Percentiles rank a stretch among this genome's conserved stretches.
phyloP scores from a whole-genome alignment of 2,797 vertebrate species.

The Remorina albescens region DNA sequence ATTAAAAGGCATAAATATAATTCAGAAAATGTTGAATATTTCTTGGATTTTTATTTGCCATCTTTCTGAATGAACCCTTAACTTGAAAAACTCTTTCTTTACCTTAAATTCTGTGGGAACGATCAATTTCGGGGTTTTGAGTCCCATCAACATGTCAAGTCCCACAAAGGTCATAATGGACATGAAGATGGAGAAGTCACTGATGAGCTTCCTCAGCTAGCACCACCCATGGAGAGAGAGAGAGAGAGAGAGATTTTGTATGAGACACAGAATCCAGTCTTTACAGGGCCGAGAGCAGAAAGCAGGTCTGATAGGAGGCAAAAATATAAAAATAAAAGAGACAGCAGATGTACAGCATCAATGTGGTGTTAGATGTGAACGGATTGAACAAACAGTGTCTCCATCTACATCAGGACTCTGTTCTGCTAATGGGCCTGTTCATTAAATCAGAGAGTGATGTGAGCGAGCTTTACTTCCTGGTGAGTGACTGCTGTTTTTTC shows the following conservation, averaged over 20 bases:
- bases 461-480: no score
- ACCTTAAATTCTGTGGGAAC: constrained; percentile 92
- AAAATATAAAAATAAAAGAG: no score
- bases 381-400: no score
- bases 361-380: no score
- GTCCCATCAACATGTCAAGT: constrained; percentile 89
- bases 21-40: neutral
- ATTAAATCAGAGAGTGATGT: no score
- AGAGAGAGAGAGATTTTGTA: neutral
- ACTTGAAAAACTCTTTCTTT: constrained; percentile 24
- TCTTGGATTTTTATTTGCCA: neutral
- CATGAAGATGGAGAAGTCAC: constrained; percentile 96
- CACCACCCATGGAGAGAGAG: constrained; percentile 19
- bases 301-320: neutral
- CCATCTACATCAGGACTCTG: no score
- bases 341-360: no score
- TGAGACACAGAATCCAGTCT: neutral
- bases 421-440: no score
- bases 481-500: no score
- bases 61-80: neutral
- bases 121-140: constrained; percentile 91
- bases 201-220: constrained; percentile 94
- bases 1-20: neutral
- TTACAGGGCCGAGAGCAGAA: neutral
- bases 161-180: constrained; percentile 92